A percentile compares a stretch with the other conserved stretches of the same genome.
Conservation (phyloP, 2,797 vertebrate genomes). For the Peromyscus melanophrys region DNA sequence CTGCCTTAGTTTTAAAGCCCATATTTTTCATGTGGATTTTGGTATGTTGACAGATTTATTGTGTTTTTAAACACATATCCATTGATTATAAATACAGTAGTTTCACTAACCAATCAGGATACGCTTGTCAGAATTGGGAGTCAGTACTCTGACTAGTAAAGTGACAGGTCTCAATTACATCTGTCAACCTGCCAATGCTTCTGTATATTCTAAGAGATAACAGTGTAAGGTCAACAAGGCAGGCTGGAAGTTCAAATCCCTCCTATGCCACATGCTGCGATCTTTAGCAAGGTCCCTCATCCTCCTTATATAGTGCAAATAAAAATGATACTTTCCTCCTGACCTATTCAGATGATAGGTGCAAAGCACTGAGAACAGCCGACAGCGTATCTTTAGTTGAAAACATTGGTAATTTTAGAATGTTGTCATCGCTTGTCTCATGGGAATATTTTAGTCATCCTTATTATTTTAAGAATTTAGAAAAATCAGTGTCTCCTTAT, state of each 20-base stretch:
- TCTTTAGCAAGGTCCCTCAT: not conserved
- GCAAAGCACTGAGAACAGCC: not conserved
- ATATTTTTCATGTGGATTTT: not conserved
- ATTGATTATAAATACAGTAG: not conserved
- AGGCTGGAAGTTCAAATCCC: not conserved
- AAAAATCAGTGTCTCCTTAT: not conserved
- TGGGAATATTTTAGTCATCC: not conserved
- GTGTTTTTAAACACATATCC: not conserved
- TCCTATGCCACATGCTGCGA: not conserved
- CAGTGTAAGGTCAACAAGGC: not conserved
- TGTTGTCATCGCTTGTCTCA: not conserved
- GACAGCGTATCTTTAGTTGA: not conserved
- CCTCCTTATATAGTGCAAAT: not conserved
- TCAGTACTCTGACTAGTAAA: not conserved
- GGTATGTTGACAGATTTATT: conserved; percentile 30
- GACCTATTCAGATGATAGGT: not conserved
- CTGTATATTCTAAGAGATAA: not conserved
- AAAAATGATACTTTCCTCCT: not conserved
- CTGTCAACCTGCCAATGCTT: not conserved
- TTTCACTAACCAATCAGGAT: not conserved
- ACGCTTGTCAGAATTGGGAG: conserved; percentile 13
- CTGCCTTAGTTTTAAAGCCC: not conserved
- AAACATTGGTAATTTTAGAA: not conserved
- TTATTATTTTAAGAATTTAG: conserved; percentile 48
- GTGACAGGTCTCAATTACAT: not conserved